These are phyloP conservation scores for Tamandua tetradactyla DNA, from an alignment of 2,797 vertebrate genomes.

Conservation along the genomic window DNA sequence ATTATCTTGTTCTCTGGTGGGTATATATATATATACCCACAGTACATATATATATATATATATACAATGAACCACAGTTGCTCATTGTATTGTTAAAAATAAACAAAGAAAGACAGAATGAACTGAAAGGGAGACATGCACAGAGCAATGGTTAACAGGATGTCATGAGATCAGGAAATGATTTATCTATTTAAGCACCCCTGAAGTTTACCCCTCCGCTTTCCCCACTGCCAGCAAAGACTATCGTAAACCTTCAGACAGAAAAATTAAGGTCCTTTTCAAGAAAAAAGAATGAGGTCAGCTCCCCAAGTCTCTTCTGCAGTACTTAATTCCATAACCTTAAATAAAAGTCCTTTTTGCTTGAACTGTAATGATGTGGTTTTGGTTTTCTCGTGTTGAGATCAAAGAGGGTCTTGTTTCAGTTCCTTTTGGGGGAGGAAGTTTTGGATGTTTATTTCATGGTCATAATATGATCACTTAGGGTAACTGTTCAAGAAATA, in stretches of 20 bases:
- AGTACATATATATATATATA: too few relatives aligned
- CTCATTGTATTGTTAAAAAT: conserved; percentile 7
- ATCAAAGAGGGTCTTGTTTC: not conserved
- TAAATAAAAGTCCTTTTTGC: not conserved
- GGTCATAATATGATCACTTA: not conserved
- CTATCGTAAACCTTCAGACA: not conserved
- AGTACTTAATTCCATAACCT: not conserved
- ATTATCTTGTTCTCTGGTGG: not conserved
- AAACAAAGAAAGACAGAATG: not conserved
- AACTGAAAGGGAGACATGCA: not conserved
- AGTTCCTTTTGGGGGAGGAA: not conserved
- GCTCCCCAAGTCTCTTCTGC: not conserved
- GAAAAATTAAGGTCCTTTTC: not conserved
- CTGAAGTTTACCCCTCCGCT: not conserved
- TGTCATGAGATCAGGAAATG: not conserved
- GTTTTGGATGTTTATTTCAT: not conserved
- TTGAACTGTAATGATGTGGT: not conserved
- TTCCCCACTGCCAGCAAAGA: not conserved
- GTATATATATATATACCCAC: too few relatives aligned
- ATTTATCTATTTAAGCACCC: not conserved
- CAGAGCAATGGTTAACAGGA: not conserved
- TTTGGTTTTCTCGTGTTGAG: not conserved
- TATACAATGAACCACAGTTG: too few relatives aligned
- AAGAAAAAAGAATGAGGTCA: not conserved
- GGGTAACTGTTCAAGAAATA: not conserved